A percentile compares a stretch with the other conserved stretches of the same genome.
These are phyloP conservation scores for Anagrus nilaparvatae DNA, from an alignment of 1,140 invertebrate genomes.

Conservation along the genomic window DNA sequence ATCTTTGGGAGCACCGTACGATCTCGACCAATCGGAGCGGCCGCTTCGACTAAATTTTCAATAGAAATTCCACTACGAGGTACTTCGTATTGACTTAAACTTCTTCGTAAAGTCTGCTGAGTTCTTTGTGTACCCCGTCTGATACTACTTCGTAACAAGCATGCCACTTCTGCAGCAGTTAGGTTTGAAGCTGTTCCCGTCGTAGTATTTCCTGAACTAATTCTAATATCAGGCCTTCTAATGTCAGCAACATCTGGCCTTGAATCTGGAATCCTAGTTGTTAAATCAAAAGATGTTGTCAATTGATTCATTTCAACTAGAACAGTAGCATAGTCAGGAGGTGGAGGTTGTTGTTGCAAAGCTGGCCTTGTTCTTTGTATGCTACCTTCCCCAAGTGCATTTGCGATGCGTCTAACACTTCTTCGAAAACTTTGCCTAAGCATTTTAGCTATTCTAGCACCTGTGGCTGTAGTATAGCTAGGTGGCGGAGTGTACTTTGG, in stretches of 20 bases:
- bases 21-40: conserved; percentile 47
- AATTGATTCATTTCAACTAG: conserved; percentile 50
- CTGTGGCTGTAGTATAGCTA: conserved; percentile 83
- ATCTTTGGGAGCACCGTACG: conserved; percentile 37
- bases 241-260: conserved; percentile 19
- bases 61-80: conserved; percentile 37
- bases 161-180: conserved; percentile 48
- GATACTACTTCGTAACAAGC: conserved; percentile 48
- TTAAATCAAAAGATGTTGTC: too few species aligned
- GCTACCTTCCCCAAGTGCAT: conserved; percentile 38
- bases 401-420: conserved; percentile 60
- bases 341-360: conserved; percentile 43
- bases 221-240: not conserved
- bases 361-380: conserved; percentile 23
- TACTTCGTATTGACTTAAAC: conserved; percentile 26
- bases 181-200: conserved; percentile 29
- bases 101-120: conserved; percentile 1
- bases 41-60: conserved; percentile 49
- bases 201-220: not conserved
- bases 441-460: conserved; percentile 67
- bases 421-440: conserved; percentile 68
- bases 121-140: conserved; percentile 38
- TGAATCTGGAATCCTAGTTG: too few species aligned
- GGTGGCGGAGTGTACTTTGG: conserved; percentile 89
- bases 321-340: conserved; percentile 54